Evolutionary conservation across 2,888 invertebrate genomes (phyloP).

Genomic region (Helicoverpa assulta): DNA sequence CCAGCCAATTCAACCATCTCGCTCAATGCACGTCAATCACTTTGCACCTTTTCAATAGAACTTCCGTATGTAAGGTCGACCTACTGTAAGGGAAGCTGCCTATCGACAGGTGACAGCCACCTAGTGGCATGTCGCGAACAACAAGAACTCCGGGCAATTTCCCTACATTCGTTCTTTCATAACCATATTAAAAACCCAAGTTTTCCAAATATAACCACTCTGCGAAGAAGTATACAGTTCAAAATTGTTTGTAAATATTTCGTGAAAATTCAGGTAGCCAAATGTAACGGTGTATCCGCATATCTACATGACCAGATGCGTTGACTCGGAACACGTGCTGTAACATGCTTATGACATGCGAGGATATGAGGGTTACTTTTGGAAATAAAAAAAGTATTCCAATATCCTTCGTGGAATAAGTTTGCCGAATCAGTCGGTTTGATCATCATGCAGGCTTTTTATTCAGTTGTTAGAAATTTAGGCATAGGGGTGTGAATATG

Average conservation of each 20-base stretch:
- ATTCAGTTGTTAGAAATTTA: not conserved
- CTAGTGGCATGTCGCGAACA: slow-evolving; percentile 46
- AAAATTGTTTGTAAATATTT: slow-evolving; percentile 39
- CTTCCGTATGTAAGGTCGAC: slow-evolving; percentile 60
- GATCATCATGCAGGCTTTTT: slow-evolving; percentile 6
- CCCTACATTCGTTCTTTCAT: slow-evolving; percentile 60
- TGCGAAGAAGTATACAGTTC: slow-evolving; percentile 34
- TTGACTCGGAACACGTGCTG: slow-evolving; percentile 58
- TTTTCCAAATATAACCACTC: slow-evolving; percentile 39
- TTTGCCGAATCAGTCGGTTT: not conserved
- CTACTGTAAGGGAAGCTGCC: slow-evolving; percentile 59
- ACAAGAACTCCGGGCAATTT: slow-evolving; percentile 61
- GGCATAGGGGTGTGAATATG: slow-evolving; percentile 7
- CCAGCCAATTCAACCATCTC: slow-evolving; percentile 28
- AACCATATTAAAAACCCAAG: slow-evolving; percentile 38
- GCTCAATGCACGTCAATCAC: slow-evolving; percentile 59
- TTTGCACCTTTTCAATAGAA: slow-evolving; percentile 63
- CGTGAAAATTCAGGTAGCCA: slow-evolving; percentile 39
- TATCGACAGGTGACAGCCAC: slow-evolving; percentile 69
- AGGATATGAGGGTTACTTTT: slow-evolving; percentile 43
- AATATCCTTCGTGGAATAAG: not conserved
- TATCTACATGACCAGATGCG: slow-evolving; percentile 59
- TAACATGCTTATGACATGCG: slow-evolving; percentile 54
- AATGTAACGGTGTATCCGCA: slow-evolving; percentile 52
- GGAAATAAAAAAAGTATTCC: not conserved